Percentiles rank a stretch among this genome's conserved stretches.
Conservation (phyloP, 2,888 invertebrate genomes). For the Euplagia quadripunctaria region DNA sequence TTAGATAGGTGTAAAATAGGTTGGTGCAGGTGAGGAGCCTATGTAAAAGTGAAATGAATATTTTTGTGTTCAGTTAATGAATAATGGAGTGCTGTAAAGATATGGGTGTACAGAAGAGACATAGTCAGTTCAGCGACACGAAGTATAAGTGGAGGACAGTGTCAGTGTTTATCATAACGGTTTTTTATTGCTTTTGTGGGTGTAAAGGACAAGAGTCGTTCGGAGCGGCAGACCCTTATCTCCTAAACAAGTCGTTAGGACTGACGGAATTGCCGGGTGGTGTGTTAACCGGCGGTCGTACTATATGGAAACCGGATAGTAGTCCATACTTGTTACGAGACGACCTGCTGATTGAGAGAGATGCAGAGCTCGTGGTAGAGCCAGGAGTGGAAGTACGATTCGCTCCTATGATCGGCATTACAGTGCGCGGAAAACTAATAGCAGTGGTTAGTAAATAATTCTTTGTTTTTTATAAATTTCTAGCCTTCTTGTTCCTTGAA, state of each 20-base stretch:
- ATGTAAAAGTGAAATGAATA: conserved; percentile 79
- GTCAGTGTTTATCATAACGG: conserved; percentile 59
- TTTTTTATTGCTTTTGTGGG: conserved; percentile 63
- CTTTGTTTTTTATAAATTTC: conserved; percentile 2
- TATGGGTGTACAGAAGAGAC: conserved; percentile 83
- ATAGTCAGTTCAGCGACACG: conserved; percentile 85
- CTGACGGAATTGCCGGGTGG: conserved; percentile 90
- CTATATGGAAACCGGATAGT: conserved; percentile 85
- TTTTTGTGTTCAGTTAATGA: conserved; percentile 72
- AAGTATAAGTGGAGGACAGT: conserved; percentile 87
- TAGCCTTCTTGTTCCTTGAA: background rate
- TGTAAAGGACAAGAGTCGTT: conserved; percentile 76
- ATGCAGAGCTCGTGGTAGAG: conserved; percentile 94
- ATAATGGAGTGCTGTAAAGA: conserved; percentile 78
- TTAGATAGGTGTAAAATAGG: conserved; percentile 68
- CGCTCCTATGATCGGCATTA: conserved; percentile 97
- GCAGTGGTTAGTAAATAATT: conserved; percentile 92
- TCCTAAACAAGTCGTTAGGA: conserved; percentile 77
- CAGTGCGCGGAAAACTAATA: conserved; percentile 95
- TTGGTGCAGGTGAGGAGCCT: conserved; percentile 66
- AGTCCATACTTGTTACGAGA: conserved; percentile 93
- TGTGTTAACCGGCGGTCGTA: conserved; percentile 86
- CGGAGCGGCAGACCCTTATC: conserved; percentile 75
- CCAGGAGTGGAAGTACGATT: conserved; percentile 96
- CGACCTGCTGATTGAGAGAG: conserved; percentile 92